Conservation (phyloP, 2,113 vertebrate species). For the Opisthocomus hoazin region DNA sequence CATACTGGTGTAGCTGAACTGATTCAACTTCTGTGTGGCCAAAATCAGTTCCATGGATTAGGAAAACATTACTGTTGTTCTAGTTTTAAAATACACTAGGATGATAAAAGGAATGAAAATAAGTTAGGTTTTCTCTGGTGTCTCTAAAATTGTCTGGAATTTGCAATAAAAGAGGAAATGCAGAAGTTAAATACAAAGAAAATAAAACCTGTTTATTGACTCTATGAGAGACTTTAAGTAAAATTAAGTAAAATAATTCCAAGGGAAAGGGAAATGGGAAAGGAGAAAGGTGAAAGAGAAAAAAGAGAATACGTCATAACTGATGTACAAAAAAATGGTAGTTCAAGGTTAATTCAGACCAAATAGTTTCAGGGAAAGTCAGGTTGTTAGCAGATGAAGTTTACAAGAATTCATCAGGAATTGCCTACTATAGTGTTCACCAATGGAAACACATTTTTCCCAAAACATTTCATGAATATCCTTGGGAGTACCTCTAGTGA, state of each 20-base stretch:
- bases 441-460: neutral
- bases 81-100: neutral
- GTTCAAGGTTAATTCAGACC: neutral
- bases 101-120: neutral
- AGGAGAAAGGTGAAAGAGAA: neutral
- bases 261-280: neutral
- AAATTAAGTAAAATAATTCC: neutral
- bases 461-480: neutral
- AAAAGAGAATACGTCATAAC: fast-evolving
- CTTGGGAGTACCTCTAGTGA: neutral
- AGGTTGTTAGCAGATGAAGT: neutral
- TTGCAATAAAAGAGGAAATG: neutral
- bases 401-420: neutral
- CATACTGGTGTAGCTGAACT: neutral
- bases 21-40: neutral
- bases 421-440: neutral
- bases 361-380: neutral
- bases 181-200: neutral
- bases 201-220: neutral
- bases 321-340: too few relatives aligned
- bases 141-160: neutral
- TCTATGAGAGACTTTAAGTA: neutral
- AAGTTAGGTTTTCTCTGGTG: neutral
- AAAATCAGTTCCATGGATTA: neutral
- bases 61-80: neutral